Percentiles rank a stretch among this genome's conserved stretches.
phyloP scores from a whole-genome alignment of 2,797 vertebrate genomes.

The Sarcophilus harrisii region DNA sequence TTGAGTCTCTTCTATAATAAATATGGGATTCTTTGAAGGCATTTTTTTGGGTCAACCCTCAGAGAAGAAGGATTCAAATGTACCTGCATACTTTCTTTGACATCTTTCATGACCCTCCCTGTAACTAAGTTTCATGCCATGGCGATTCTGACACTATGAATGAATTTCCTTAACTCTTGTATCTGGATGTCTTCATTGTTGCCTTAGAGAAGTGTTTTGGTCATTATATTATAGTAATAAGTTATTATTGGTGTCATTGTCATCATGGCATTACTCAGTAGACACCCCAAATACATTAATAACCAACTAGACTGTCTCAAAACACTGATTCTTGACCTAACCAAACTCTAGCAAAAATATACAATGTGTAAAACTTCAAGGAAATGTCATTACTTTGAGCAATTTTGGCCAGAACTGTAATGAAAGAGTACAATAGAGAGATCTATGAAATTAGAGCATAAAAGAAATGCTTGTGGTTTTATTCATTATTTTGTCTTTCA shows the following conservation, averaged over 20 bases:
- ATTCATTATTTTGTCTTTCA: slow-evolving; percentile 26
- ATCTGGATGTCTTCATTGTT: not conserved
- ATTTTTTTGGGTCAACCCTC: not conserved
- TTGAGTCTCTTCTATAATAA: not conserved
- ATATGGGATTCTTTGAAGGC: not conserved
- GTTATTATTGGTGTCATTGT: slow-evolving; percentile 1
- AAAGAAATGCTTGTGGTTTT: slow-evolving; percentile 49
- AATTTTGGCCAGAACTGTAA: slow-evolving; percentile 51
- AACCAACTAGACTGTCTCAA: slow-evolving; percentile 24
- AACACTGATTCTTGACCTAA: slow-evolving; percentile 36
- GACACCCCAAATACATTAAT: slow-evolving; percentile 26
- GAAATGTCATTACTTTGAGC: slow-evolving; percentile 39
- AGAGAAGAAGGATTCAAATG: not conserved
- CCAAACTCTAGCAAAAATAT: slow-evolving; percentile 55
- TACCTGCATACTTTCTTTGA: not conserved
- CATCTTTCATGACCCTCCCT: not conserved
- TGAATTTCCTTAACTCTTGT: not conserved
- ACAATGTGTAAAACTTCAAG: slow-evolving; percentile 36
- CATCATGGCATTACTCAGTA: slow-evolving; percentile 4
- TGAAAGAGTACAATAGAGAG: slow-evolving; percentile 45
- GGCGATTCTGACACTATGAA: not conserved
- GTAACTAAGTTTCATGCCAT: not conserved
- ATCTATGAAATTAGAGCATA: slow-evolving; percentile 57
- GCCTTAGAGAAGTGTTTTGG: not conserved
- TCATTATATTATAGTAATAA: not conserved